These are phyloP conservation scores for Lepidocolaptes lacrymiger DNA, from an alignment of 2,797 vertebrate genomes.

Conservation along the genomic window DNA sequence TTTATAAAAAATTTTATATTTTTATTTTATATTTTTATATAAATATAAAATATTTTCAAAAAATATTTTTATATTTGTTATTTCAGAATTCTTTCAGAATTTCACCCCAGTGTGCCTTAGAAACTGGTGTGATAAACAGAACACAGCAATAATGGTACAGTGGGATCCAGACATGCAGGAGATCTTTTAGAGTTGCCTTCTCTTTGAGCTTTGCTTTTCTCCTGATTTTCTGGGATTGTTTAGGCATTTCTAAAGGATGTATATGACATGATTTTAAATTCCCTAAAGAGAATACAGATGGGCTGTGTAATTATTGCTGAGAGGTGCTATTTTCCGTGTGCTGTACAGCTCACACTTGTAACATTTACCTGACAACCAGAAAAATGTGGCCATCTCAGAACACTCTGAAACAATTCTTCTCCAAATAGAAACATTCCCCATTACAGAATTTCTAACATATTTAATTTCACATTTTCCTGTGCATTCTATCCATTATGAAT, in stretches of 20 bases:
- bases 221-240: not conserved
- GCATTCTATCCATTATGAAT: not conserved
- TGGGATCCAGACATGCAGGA: not conserved
- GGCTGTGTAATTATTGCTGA: slow-evolving; percentile 67
- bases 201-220: not conserved
- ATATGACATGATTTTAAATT: slow-evolving; percentile 57
- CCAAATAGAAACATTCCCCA: not conserved
- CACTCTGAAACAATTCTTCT: slow-evolving; percentile 22
- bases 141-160: not conserved
- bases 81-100: not conserved
- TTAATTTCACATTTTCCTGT: not conserved
- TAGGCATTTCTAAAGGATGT: slow-evolving; percentile 25
- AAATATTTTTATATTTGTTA: not conserved
- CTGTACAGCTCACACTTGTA: slow-evolving; percentile 43
- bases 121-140: not conserved
- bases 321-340: slow-evolving; percentile 66
- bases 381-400: slow-evolving; percentile 53
- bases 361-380: slow-evolving; percentile 65
- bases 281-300: slow-evolving; percentile 67
- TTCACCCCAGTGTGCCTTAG: not conserved
- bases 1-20: too few relatives aligned
- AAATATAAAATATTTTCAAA: too few relatives aligned
- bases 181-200: not conserved
- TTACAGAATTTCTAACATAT: not conserved
- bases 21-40: too few relatives aligned